A percentile compares a stretch with the other conserved stretches of the same genome.
These are phyloP conservation scores for Dasyornis broadbenti DNA, from an alignment of 2,113 vertebrate genomes.

Conservation along the genomic window DNA sequence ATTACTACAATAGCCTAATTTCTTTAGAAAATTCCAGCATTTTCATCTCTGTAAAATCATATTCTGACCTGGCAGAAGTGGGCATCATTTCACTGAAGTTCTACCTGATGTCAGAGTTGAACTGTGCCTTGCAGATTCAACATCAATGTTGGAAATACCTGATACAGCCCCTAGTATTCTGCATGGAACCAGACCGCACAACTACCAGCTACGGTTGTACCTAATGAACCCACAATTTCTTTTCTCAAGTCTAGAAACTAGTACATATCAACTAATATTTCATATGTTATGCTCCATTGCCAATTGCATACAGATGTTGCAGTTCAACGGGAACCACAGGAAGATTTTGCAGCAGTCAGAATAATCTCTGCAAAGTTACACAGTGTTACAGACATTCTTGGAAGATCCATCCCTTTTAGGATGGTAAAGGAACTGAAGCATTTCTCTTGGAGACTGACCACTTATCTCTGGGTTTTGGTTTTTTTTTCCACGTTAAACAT, in stretches of 20 bases:
- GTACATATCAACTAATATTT: background rate
- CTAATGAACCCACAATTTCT: background rate
- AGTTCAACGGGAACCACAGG: background rate
- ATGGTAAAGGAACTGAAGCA: background rate
- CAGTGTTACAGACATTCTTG: background rate
- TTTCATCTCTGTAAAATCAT: background rate
- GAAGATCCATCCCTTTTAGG: background rate
- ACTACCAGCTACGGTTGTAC: background rate
- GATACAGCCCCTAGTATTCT: background rate
- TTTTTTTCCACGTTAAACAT: background rate
- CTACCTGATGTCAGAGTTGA: background rate
- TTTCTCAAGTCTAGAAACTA: background rate
- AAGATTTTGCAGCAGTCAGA: background rate
- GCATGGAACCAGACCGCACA: background rate
- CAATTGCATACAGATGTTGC: background rate
- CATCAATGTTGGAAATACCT: background rate
- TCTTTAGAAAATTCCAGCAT: background rate
- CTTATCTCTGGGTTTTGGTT: background rate
- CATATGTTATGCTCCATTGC: background rate
- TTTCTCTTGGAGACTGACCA: background rate
- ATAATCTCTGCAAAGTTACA: background rate
- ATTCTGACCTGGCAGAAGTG: background rate
- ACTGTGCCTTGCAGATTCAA: background rate
- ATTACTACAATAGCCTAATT: background rate
- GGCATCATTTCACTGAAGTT: background rate